A percentile compares a stretch with the other conserved stretches of the same genome.
phyloP scores from a whole-genome alignment of 2,797 vertebrate species.

The Alosa sapidissima region DNA sequence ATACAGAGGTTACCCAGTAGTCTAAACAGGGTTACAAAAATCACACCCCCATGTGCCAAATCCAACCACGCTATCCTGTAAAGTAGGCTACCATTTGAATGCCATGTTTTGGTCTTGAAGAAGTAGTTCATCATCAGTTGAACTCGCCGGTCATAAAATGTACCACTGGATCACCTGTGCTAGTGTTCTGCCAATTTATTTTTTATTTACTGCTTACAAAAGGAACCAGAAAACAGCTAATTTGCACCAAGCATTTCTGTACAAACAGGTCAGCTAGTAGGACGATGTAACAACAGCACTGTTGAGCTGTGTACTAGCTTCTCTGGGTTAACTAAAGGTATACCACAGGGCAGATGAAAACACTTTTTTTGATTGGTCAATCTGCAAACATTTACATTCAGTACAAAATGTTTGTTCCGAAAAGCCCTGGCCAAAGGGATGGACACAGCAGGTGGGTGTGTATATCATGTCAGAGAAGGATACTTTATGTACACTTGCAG shows the following conservation, averaged over 20 bases:
- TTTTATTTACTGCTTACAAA: background rate
- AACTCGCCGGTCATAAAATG: background rate
- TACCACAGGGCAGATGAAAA: background rate
- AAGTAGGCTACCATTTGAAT: background rate
- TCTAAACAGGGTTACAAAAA: background rate
- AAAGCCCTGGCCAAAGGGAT: background rate
- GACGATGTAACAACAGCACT: background rate
- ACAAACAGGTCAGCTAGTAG: constrained; percentile 17
- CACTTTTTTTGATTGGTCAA: background rate
- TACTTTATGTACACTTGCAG: background rate
- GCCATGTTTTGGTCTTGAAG: background rate
- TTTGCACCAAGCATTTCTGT: constrained; percentile 1
- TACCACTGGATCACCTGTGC: background rate
- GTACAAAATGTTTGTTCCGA: constrained; percentile 3
- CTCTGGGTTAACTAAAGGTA: background rate
- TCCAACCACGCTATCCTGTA: background rate
- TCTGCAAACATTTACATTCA: constrained; percentile 16
- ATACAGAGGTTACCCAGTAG: background rate
- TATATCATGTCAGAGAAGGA: background rate
- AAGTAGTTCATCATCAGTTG: background rate
- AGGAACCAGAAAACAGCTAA: background rate
- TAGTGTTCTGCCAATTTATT: background rate
- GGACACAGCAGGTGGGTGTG: background rate
- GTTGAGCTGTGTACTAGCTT: background rate
- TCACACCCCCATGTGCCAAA: background rate